phyloP scores from a whole-genome alignment of 2,113 vertebrate species.

The Urocolius indicus region DNA sequence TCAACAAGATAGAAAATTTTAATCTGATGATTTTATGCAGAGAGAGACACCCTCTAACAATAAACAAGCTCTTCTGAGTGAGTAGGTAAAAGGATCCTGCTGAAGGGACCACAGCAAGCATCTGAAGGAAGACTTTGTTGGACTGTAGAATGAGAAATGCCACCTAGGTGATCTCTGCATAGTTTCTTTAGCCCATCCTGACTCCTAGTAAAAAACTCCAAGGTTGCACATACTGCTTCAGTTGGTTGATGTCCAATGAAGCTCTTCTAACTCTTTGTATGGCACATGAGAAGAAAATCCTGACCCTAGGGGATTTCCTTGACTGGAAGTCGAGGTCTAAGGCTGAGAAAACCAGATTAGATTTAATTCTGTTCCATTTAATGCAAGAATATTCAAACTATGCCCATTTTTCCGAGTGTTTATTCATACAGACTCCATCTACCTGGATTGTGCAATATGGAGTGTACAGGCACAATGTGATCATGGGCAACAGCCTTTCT shows the following conservation, averaged over 20 bases:
- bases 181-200: not conserved
- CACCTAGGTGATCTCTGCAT: not conserved
- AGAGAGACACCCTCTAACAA: not conserved
- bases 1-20: not conserved
- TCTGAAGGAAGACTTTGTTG: not conserved
- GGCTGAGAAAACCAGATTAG: not conserved
- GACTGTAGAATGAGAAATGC: not conserved
- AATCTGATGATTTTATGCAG: not conserved
- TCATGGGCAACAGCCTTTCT: not conserved
- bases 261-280: not conserved
- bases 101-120: not conserved
- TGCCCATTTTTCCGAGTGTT: not conserved
- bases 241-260: not conserved
- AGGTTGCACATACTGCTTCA: not conserved
- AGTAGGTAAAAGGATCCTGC: not conserved
- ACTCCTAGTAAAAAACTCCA: not conserved
- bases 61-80: not conserved
- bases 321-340: not conserved
- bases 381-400: not conserved
- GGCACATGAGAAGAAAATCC: not conserved
- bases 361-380: not conserved
- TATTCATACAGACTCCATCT: not conserved
- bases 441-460: not conserved
- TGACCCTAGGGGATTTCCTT: not conserved
- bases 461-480: fast-evolving